Base-by-base conservation (phyloP, 2,113 vertebrate species). In the Neogale vison region DNA sequence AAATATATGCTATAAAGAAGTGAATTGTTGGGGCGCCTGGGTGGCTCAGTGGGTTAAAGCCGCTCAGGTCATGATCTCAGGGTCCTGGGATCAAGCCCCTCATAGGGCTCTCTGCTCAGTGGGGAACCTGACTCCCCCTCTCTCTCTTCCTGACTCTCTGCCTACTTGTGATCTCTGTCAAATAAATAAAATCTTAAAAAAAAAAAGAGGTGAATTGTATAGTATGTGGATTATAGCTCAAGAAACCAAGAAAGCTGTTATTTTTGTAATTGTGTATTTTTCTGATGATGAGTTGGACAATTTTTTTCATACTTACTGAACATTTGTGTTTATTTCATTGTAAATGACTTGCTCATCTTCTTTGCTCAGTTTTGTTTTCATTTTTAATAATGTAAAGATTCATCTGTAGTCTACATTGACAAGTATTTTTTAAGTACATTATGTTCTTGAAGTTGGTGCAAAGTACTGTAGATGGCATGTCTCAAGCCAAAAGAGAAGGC, bases 361-460 rank as follows among this genome's bases (percentile, higher is more conserved):
- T 61, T 65, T 72, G 13, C 34, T 17, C 79, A 20, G 1, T 24
- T 39, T 91, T 84, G 34, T 42, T 77, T 91, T 87, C 23, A 1
- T 82, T 59, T 97, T 94, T 88, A 88, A 82, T 65, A 76, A 57
- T 42, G 17, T 5, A 72, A 86, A 85, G 55, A 47, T 77, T 36
- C 29, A 77, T 45, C 77, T 31, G 23, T 50, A 50, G 14, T 93
- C 34, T 57, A 77, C 42, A 81, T 3, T 72, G 65, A 86, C 21
- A 84, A 77, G 59, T 72, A 63, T 85, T 94, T 36, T 96, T 97
- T 80, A 93, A 95, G 77, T 63, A 79, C 20, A 29, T 57, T n/a
- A 65, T 91, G 69, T 93, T 55, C 85, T 93, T 84, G 69, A 96
- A 96, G 63, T 80, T 83, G 69, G 50, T 85, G 12, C 69, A 95